phyloP scores from a whole-genome alignment of 2,888 invertebrate species.

The Gonocerus acuteangulatus region DNA sequence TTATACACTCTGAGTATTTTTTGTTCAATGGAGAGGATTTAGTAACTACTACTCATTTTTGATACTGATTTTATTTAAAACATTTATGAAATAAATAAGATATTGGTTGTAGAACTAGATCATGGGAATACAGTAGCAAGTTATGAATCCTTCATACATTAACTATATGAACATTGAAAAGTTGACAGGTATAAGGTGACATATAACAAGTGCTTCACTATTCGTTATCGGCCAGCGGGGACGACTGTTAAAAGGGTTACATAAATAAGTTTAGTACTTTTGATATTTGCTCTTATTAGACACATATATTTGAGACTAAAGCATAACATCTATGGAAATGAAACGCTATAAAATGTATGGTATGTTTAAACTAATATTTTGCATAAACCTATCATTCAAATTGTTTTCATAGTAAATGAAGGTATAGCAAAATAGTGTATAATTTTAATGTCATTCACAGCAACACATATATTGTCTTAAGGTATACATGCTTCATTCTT shows the following conservation, averaged over 20 bases:
- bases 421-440: slow-evolving; percentile 32
- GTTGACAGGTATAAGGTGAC: too few relatives aligned
- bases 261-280: too few relatives aligned
- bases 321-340: slow-evolving; percentile 3
- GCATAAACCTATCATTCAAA: slow-evolving; percentile 12
- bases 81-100: slow-evolving; percentile 32
- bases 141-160: not conserved
- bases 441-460: slow-evolving; percentile 35
- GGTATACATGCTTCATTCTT: slow-evolving; percentile 8
- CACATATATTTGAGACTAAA: slow-evolving; percentile 16
- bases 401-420: not conserved
- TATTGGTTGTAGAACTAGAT: not conserved
- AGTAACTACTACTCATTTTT: slow-evolving; percentile 10
- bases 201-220: too few relatives aligned
- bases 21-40: too few relatives aligned
- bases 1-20: too few relatives aligned
- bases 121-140: not conserved
- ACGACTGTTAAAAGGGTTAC: too few relatives aligned
- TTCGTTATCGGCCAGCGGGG: too few relatives aligned
- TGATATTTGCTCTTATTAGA: not conserved
- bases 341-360: too few relatives aligned
- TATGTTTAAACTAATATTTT: not conserved
- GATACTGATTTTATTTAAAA: slow-evolving; percentile 33
- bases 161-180: not conserved
- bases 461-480: slow-evolving; percentile 33